Evolutionary conservation across 2,888 invertebrate genomes (phyloP).

Genomic region (Eristalis arbustorum): DNA sequence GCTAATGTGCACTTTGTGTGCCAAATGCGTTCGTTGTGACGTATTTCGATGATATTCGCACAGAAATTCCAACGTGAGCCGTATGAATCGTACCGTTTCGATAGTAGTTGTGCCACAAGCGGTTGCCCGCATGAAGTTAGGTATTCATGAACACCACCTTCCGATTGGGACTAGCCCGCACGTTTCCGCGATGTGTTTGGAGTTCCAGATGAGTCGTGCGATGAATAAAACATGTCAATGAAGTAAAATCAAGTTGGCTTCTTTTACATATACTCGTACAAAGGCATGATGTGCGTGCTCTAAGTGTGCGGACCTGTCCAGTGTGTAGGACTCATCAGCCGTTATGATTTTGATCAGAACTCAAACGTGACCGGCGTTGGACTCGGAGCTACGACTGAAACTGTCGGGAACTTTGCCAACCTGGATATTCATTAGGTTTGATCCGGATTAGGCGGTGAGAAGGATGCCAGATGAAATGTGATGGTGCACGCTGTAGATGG

Average conservation of each 20-base stretch:
- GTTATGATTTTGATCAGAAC: conserved; percentile 33
- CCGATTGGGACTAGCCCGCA: conserved; percentile 3
- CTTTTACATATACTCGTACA: neutral
- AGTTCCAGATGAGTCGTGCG: conserved; percentile 36
- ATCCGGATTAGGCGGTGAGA: neutral
- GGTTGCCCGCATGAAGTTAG: neutral
- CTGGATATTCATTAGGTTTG: neutral
- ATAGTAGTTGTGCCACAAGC: neutral
- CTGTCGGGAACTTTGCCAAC: neutral
- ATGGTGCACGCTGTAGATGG: neutral
- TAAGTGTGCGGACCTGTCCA: neutral
- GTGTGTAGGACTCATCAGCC: neutral
- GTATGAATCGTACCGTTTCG: conserved; percentile 2
- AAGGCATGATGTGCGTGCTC: neutral
- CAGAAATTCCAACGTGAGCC: neutral
- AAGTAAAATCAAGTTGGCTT: neutral
- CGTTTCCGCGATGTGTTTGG: conserved; percentile 28
- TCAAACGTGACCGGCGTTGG: conserved; percentile 18
- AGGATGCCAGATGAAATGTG: neutral
- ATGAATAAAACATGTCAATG: conserved; percentile 34
- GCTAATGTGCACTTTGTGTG: conserved; percentile 1
- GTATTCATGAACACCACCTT: conserved; percentile 12
- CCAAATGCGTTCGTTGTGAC: neutral
- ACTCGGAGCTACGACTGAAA: neutral
- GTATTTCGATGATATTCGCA: neutral